Base-by-base conservation (phyloP, 1,140 invertebrate genomes). In the Zaprionus ghesquierei region DNA sequence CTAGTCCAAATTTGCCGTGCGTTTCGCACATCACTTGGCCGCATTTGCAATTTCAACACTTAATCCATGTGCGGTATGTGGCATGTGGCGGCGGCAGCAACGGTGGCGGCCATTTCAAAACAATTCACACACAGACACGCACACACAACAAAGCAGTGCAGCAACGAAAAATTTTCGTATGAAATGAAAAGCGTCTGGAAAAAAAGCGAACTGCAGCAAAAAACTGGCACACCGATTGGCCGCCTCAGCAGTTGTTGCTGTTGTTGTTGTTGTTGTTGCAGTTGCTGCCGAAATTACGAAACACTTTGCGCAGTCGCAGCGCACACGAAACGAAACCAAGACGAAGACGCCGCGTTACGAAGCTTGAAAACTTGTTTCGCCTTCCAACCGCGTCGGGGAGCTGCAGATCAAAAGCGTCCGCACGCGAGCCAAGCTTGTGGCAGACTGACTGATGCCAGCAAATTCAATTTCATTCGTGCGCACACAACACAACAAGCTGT, bases 381-480 rank as follows among this genome's bases (percentile, higher is more conserved):
- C 51, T 65, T 49, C 15, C 15, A 44, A 56, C 33, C 9, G 23
- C 22, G 53, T 27, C 25, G 29, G 49, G 22, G 54, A 27, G 46
- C 44, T 50, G 49, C 46, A 44, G 53, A 78, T 64, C 69, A 62
- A 55, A 64, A 68, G 80, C 86, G 77, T 90, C 90, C 82, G 82
- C 77, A 76, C 82, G 61, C 73, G 66, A 90, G 79, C 74, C 81
- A 77, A 77, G 82, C 89, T 89, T 79, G 69, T 72, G 75, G 80
- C 82, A 91, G 90, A 91, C 90, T 91, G 86, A 91, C 90, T 91
- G 80, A 91, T 78, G 70, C 54, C 84, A 79, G 73, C 66, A 79
- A 81, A 73, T 76, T 75, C 64, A 77, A 71, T 81, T 79, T 84
- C 74, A 74, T 70, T 69, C 65, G 72, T 55, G 68, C 73, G 59